Conservation (phyloP, 2,888 invertebrate species). For the Scotopteryx bipunctaria region DNA sequence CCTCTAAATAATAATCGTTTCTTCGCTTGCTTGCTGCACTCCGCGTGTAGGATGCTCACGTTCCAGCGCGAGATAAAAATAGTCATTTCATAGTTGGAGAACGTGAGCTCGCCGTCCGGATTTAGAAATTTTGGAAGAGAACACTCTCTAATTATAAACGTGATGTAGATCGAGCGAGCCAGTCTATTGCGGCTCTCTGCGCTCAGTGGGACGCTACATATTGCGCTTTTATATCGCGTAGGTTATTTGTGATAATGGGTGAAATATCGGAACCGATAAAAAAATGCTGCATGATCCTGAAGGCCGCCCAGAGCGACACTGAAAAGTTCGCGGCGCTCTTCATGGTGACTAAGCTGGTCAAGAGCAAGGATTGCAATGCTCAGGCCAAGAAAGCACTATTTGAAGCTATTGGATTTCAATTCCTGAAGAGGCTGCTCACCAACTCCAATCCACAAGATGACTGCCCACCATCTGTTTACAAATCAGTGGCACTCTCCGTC, state of each 20-base stretch:
- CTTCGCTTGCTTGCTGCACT: slow-evolving; percentile 56
- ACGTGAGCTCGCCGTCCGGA: slow-evolving; percentile 82
- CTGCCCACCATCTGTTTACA: slow-evolving; percentile 94
- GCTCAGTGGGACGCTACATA: slow-evolving; percentile 76
- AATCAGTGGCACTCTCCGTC: slow-evolving; percentile 94
- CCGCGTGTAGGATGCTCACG: slow-evolving; percentile 70
- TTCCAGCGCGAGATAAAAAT: slow-evolving; percentile 79
- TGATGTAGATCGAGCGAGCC: slow-evolving; percentile 77
- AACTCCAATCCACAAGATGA: slow-evolving; percentile 91
- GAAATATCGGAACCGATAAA: slow-evolving; percentile 91
- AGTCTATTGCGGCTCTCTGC: slow-evolving; percentile 65
- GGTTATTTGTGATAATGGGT: slow-evolving; percentile 74
- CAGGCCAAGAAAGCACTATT: slow-evolving; percentile 92
- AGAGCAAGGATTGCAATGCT: slow-evolving; percentile 90
- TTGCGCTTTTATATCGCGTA: slow-evolving; percentile 71
- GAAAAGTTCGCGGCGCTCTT: slow-evolving; percentile 96
- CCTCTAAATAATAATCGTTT: slow-evolving; percentile 41
- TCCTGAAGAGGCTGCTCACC: slow-evolving; percentile 90
- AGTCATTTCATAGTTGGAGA: slow-evolving; percentile 81
- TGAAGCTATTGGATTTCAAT: slow-evolving; percentile 94
- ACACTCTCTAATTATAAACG: slow-evolving; percentile 80
- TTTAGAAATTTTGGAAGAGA: slow-evolving; percentile 84
- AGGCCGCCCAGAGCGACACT: slow-evolving; percentile 91
- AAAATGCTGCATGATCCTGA: slow-evolving; percentile 92
- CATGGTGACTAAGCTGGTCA: slow-evolving; percentile 95